Conservation (phyloP, 2,797 vertebrate species). For the Parauchenoglanis ngamensis region DNA sequence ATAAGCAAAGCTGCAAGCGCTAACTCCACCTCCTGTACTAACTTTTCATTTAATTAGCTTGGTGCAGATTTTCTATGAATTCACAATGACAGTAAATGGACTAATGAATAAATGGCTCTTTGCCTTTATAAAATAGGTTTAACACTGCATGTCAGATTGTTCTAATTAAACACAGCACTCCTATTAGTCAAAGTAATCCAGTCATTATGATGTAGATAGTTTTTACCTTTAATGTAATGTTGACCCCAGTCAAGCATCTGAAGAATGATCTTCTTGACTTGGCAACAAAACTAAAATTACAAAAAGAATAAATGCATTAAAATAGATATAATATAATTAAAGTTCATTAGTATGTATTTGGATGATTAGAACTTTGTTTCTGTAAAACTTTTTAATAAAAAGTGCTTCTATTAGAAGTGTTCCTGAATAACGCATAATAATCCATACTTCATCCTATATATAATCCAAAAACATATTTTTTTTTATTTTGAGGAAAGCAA, state of each 20-base stretch:
- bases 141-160: neutral
- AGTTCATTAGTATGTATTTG: neutral
- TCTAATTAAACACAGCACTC: neutral
- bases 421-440: neutral
- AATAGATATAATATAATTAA: neutral
- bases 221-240: constrained; percentile 30
- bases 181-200: neutral
- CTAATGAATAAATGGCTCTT: neutral
- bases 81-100: neutral
- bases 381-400: neutral
- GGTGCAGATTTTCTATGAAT: neutral
- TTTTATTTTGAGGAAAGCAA: neutral
- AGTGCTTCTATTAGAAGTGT: neutral
- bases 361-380: neutral
- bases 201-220: neutral
- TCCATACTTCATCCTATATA: constrained; percentile 2
- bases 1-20: neutral
- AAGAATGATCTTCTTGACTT: constrained; percentile 13
- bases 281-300: constrained; percentile 23
- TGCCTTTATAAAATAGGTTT: neutral
- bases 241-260: neutral
- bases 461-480: neutral
- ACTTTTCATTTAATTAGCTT: neutral
- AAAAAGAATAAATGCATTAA: neutral
- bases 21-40: neutral